Percentiles rank a stretch among this genome's conserved stretches.
These are phyloP conservation scores for Dromaius novaehollandiae DNA, from an alignment of 2,113 vertebrate genomes.

Conservation along the genomic window DNA sequence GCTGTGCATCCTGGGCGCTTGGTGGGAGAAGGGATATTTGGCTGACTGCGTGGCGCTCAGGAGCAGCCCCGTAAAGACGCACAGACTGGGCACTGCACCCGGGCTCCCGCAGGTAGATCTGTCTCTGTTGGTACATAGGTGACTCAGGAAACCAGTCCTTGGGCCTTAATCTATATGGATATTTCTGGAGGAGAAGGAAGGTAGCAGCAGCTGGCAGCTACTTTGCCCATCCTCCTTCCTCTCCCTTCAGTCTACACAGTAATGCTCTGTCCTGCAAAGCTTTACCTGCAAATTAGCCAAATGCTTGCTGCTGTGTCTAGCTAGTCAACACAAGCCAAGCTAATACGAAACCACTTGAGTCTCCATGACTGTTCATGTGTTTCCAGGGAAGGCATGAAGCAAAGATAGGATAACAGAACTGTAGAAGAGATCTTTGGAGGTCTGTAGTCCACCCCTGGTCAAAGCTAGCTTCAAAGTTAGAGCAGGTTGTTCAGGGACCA, in stretches of 20 bases:
- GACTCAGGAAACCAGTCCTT: not conserved
- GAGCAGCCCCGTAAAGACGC: not conserved
- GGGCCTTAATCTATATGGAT: not conserved
- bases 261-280: not conserved
- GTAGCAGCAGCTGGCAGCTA: not conserved
- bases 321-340: fast-evolving
- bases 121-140: not conserved
- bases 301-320: not conserved
- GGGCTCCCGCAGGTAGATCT: fast-evolving
- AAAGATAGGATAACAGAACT: not conserved
- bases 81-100: not conserved
- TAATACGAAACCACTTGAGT: not conserved
- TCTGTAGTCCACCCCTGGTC: not conserved
- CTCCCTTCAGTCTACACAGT: not conserved
- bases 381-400: not conserved
- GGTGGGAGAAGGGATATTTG: fast-evolving
- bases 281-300: not conserved
- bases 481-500: not conserved
- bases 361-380: not conserved
- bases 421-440: not conserved
- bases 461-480: not conserved
- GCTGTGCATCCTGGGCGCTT: fast-evolving
- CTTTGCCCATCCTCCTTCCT: not conserved
- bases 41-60: not conserved
- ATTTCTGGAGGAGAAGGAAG: not conserved